phyloP scores from a whole-genome alignment of 2,888 invertebrate species.

The Hyposoter didymator region DNA sequence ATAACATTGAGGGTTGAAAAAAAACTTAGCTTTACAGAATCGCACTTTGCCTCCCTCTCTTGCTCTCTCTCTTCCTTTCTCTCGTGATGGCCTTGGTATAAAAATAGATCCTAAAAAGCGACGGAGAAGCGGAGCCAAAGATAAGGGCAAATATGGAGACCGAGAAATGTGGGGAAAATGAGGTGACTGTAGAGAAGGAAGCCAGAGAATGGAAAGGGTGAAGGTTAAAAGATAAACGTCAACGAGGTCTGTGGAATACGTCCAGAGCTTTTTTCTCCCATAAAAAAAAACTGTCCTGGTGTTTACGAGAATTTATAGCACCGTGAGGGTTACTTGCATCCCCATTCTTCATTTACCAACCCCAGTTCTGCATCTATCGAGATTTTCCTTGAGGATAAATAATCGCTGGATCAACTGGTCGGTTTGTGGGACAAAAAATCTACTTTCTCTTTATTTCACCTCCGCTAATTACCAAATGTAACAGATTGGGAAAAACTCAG shows the following conservation, averaged over 20 bases:
- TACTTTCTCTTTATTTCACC: neutral
- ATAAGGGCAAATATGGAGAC: constrained; percentile 21
- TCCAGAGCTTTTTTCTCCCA: constrained; percentile 50
- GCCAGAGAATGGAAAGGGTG: constrained; percentile 17
- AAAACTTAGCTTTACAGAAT: neutral
- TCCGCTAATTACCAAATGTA: neutral
- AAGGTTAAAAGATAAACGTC: constrained; percentile 68
- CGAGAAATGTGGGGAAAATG: constrained; percentile 53
- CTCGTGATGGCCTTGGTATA: neutral
- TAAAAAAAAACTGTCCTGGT: constrained; percentile 16
- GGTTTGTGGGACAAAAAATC: constrained; percentile 29
- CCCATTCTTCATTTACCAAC: constrained; percentile 28
- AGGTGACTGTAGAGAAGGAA: constrained; percentile 37
- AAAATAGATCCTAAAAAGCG: constrained; percentile 24
- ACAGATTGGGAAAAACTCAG: neutral
- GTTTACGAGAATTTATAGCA: constrained; percentile 72
- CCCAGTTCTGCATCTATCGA: constrained; percentile 7
- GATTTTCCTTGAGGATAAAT: constrained; percentile 59
- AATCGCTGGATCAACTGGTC: constrained; percentile 60
- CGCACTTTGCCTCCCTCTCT: too few relatives aligned
- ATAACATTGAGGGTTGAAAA: constrained; percentile 31
- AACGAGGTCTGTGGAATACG: constrained; percentile 55
- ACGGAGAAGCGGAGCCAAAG: constrained; percentile 42
- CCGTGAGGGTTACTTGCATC: constrained; percentile 63
- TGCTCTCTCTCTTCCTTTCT: too few relatives aligned